Percentiles rank a stretch among this genome's conserved stretches.
These are phyloP conservation scores for Chymomyza costata DNA, from an alignment of 1,140 invertebrate genomes.

Conservation along the genomic window DNA sequence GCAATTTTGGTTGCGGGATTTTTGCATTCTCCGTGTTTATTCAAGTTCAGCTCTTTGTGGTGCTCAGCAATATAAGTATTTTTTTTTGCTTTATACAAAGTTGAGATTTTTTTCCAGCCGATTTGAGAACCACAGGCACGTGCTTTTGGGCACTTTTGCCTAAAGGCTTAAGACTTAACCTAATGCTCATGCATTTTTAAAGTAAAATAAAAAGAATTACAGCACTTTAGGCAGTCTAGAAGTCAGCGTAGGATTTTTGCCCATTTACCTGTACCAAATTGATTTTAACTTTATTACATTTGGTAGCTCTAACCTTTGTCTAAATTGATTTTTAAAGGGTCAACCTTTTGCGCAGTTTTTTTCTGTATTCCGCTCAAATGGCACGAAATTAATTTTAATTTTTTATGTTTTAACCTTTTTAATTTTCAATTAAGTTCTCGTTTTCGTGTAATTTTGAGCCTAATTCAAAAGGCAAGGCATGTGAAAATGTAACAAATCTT, in stretches of 20 bases:
- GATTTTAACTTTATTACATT: no score
- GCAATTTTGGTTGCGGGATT: slow-evolving; percentile 17
- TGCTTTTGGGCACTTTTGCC: no score
- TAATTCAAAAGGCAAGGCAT: slow-evolving; percentile 6
- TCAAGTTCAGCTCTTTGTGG: slow-evolving; percentile 32
- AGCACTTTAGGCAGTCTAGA: not conserved
- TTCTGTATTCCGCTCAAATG: slow-evolving; percentile 26
- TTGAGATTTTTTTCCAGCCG: slow-evolving; percentile 22
- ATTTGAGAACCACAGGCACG: not conserved
- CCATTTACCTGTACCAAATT: no score
- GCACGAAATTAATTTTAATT: slow-evolving; percentile 68
- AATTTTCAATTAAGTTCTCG: slow-evolving; percentile 69
- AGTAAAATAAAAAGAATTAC: no score
- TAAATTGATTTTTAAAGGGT: slow-evolving; percentile 15
- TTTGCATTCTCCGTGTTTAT: slow-evolving; percentile 17
- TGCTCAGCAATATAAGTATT: no score
- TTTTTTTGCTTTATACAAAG: no score
- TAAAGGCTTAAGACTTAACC: no score
- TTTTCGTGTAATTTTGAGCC: slow-evolving; percentile 25
- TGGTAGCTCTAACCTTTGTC: not conserved
- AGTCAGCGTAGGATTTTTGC: no score
- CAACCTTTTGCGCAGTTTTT: no score
- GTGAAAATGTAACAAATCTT: slow-evolving; percentile 17
- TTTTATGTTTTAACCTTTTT: slow-evolving; percentile 64
- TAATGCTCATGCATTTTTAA: no score